Evolutionary conservation across 2,888 invertebrate species (phyloP).

Genomic region (Achlya flavicornis): DNA sequence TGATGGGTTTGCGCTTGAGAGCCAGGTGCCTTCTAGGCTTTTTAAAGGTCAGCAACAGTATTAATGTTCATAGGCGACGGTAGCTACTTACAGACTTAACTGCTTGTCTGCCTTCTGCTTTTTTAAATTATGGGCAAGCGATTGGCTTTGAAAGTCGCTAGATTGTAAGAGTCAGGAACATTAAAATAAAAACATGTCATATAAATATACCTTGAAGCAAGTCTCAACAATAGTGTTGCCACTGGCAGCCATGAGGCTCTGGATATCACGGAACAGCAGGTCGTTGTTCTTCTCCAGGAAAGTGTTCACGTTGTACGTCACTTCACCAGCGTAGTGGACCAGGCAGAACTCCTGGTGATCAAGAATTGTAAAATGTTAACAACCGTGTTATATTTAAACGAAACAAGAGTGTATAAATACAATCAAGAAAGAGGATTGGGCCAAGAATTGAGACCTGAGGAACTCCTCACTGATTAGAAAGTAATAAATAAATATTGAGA

Average conservation of each 20-base stretch:
- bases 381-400: not conserved
- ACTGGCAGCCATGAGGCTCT: conserved; percentile 90
- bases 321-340: conserved; percentile 96
- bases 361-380: not conserved
- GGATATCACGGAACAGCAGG: conserved; percentile 93
- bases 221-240: conserved; percentile 68
- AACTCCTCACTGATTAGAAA: too few relatives aligned
- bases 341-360: conserved; percentile 91
- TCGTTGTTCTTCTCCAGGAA: conserved; percentile 98
- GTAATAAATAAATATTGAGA: too few relatives aligned
- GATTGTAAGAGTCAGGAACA: too few relatives aligned
- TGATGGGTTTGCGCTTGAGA: too few relatives aligned
- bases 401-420: not conserved
- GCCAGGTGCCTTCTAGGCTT: too few relatives aligned
- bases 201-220: conserved; percentile 66
- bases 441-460: not conserved
- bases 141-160: too few relatives aligned
- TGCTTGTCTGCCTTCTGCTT: too few relatives aligned
- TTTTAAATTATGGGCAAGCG: too few relatives aligned
- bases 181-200: too few relatives aligned
- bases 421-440: not conserved
- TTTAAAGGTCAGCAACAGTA: too few relatives aligned
- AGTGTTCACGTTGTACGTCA: conserved; percentile 93
- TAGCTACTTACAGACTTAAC: too few relatives aligned
- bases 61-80: too few relatives aligned